Conservation (phyloP, 2,888 invertebrate species). For the Dicycla oo region DNA sequence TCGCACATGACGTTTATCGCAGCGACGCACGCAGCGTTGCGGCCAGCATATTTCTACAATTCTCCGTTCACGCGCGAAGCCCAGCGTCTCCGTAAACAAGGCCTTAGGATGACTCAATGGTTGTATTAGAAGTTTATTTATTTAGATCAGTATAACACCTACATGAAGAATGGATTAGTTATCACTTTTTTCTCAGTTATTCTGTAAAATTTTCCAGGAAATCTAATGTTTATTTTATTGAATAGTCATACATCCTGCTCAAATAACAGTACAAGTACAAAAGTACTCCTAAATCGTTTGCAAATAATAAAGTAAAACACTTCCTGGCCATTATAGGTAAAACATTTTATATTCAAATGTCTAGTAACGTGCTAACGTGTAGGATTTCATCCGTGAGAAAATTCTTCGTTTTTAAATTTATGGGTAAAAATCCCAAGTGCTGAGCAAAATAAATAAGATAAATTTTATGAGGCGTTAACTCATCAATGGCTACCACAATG, state of each 20-base stretch:
- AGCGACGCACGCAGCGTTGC: no score
- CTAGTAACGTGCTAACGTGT: neutral
- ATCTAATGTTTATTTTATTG: slow-evolving; percentile 20
- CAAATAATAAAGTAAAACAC: slow-evolving; percentile 40
- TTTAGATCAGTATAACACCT: slow-evolving; percentile 11
- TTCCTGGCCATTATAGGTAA: slow-evolving; percentile 35
- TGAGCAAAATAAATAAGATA: neutral
- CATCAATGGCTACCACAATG: neutral
- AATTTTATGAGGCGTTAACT: neutral
- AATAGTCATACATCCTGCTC: slow-evolving; percentile 36
- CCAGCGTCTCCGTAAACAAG: no score
- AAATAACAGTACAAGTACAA: slow-evolving; percentile 27
- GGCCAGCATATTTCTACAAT: no score
- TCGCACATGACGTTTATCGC: no score
- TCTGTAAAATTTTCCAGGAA: slow-evolving; percentile 30
- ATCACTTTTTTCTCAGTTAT: slow-evolving; percentile 9
- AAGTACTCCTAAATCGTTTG: slow-evolving; percentile 41
- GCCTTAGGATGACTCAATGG: neutral
- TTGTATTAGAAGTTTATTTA: neutral
- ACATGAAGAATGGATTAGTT: slow-evolving; percentile 2
- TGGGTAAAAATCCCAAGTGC: neutral
- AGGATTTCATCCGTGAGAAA: neutral
- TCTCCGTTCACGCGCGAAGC: no score
- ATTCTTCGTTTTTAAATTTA: neutral
- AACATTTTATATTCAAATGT: slow-evolving; percentile 15